Percentiles rank a stretch among this genome's conserved stretches.
phyloP scores from a whole-genome alignment of 1,140 invertebrate genomes.

The Drosophila micromelanica region DNA sequence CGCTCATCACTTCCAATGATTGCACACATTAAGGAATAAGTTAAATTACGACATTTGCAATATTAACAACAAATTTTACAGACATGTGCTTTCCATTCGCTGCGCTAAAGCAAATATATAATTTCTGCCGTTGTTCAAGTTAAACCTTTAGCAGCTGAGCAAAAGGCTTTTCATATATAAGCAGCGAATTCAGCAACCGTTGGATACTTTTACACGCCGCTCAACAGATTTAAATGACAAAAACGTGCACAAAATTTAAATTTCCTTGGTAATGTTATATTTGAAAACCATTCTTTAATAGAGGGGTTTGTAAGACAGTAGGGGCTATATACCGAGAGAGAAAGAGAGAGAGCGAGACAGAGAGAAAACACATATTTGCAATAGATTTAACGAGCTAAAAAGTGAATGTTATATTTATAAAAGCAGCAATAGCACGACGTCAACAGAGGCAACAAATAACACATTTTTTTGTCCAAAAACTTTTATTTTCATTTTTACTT shows the following conservation, averaged over 20 bases:
- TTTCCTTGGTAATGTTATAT: conserved; percentile 74
- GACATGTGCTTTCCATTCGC: conserved; percentile 13
- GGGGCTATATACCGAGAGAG: not conserved
- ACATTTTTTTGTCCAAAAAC: conserved; percentile 56
- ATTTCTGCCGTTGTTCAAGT: conserved; percentile 51
- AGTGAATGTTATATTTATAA: conserved; percentile 56
- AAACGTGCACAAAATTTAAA: conserved; percentile 80
- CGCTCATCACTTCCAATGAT: conserved; percentile 21
- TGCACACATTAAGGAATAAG: conserved; percentile 22
- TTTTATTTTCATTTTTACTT: conserved; percentile 39
- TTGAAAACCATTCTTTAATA: conserved; percentile 49
- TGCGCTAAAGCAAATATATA: conserved; percentile 55
- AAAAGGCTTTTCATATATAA: conserved; percentile 27
- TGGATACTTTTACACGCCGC: conserved; percentile 60
- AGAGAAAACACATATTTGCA: conserved; percentile 59
- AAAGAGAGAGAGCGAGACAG: not conserved
- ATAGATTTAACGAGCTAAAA: conserved; percentile 76
- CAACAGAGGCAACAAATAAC: conserved; percentile 33
- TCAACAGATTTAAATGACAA: conserved; percentile 83
- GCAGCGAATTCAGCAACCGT: conserved; percentile 12
- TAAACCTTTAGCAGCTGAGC: conserved; percentile 31
- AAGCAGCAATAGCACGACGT: conserved; percentile 24
- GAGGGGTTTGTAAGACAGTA: not conserved
- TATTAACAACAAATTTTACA: not conserved
- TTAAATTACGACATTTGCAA: too few species aligned